A percentile compares a stretch with the other conserved stretches of the same genome.
These are phyloP conservation scores for Corydoras maculifer DNA, from an alignment of 2,113 vertebrate genomes.

Conservation along the genomic window DNA sequence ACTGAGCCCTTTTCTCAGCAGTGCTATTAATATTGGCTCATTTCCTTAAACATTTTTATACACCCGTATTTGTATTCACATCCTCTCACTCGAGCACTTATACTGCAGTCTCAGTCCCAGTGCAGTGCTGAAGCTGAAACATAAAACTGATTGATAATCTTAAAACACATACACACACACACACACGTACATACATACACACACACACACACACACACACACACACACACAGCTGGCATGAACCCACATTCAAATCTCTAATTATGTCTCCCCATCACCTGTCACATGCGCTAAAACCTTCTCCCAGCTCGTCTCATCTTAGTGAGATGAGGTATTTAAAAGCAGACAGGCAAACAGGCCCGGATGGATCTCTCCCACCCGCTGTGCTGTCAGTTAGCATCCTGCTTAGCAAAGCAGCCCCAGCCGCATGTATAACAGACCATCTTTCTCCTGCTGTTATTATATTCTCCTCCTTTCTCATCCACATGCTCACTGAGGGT, in stretches of 20 bases:
- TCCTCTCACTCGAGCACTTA: not conserved
- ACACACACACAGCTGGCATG: conserved; percentile 2
- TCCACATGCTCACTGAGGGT: not conserved
- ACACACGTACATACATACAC: conserved; percentile 9
- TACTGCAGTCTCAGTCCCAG: conserved; percentile 25
- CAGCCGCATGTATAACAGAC: not conserved
- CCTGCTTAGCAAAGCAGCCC: conserved; percentile 9
- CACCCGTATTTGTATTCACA: conserved; percentile 3
- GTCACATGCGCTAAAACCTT: not conserved
- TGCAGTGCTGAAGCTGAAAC: conserved; percentile 15
- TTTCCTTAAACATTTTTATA: not conserved
- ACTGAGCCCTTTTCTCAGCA: too few relatives aligned
- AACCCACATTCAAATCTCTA: not conserved
- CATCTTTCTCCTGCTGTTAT: conserved; percentile 3
- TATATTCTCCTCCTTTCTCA: not conserved
- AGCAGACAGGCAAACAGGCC: not conserved
- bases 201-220: conserved; percentile 10
- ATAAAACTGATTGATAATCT: conserved; percentile 28
- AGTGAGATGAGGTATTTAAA: not conserved
- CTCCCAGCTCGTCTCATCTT: not conserved
- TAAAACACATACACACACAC: not conserved
- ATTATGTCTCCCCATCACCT: not conserved
- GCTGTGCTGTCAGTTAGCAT: conserved; percentile 13
- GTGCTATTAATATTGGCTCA: too few relatives aligned
- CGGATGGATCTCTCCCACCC: conserved; percentile 11